These are phyloP conservation scores for Dinothrombium tinctorium DNA, from an alignment of 1,140 invertebrate genomes.

Conservation along the genomic window DNA sequence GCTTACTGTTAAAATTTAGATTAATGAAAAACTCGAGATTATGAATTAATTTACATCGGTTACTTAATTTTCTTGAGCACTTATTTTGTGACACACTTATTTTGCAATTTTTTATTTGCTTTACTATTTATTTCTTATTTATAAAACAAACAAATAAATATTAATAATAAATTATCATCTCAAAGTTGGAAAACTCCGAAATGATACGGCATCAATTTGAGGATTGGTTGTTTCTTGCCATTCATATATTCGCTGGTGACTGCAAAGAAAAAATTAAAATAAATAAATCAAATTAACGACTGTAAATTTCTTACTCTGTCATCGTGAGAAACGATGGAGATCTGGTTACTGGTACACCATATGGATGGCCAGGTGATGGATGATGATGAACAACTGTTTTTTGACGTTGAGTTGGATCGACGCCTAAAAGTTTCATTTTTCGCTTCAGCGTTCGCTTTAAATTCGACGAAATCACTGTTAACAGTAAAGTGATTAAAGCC, in stretches of 20 bases:
- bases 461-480: slow-evolving; percentile 9
- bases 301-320: slow-evolving; percentile 10
- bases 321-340: slow-evolving; percentile 7
- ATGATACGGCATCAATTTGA: slow-evolving; percentile 13
- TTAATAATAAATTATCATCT: slow-evolving; percentile 4
- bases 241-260: slow-evolving; percentile 15
- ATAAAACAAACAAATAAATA: not conserved
- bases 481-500: slow-evolving; percentile 8
- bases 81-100: no score
- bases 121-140: not conserved
- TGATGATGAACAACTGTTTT: not conserved
- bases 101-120: no score
- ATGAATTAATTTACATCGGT: no score
- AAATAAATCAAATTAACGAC: not conserved
- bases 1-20: no score
- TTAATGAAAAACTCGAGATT: no score
- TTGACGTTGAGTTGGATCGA: not conserved
- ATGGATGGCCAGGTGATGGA: not conserved
- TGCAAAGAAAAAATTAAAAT: slow-evolving; percentile 4
- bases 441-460: not conserved
- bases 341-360: not conserved
- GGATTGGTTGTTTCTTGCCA: slow-evolving; percentile 15
- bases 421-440: not conserved
- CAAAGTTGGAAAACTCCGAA: slow-evolving; percentile 12
- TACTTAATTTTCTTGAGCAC: no score